Conservation (phyloP, 1,140 invertebrate species). For the Oppia nitens region DNA sequence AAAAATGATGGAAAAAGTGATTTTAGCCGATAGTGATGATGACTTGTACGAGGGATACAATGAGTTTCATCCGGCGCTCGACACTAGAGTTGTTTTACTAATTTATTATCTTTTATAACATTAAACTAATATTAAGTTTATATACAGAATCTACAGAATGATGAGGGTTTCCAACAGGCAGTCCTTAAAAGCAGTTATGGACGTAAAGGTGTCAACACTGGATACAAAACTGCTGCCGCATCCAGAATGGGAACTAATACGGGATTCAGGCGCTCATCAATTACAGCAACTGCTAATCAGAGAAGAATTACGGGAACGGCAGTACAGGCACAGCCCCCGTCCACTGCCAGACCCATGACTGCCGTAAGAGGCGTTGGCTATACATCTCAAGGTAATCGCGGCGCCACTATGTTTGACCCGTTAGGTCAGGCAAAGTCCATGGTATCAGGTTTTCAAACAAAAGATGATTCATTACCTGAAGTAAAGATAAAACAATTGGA, state of each 20-base stretch:
- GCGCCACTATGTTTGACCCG: constrained; percentile 45
- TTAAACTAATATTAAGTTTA: neutral
- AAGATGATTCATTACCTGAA: constrained; percentile 44
- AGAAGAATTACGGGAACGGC: constrained; percentile 1
- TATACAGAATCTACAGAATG: constrained; percentile 41
- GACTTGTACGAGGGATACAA: constrained; percentile 50
- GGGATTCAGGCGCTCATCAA: neutral
- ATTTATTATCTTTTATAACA: neutral
- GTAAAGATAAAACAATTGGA: constrained; percentile 67
- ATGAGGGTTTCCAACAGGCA: constrained; percentile 44
- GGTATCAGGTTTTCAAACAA: constrained; percentile 17
- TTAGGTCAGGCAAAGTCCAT: constrained; percentile 44
- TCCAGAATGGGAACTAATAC: constrained; percentile 21
- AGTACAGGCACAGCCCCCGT: constrained; percentile 22
- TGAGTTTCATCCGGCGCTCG: constrained; percentile 39
- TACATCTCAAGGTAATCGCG: constrained; percentile 38
- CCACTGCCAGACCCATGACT: constrained; percentile 59
- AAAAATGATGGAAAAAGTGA: constrained; percentile 4
- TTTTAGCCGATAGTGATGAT: constrained; percentile 13
- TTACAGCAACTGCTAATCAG: neutral
- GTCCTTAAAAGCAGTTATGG: constrained; percentile 41
- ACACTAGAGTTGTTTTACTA: constrained; percentile 31
- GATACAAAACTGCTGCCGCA: constrained; percentile 29
- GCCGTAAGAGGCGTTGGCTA: constrained; percentile 89
- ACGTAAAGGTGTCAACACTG: constrained; percentile 31